A percentile compares a stretch with the other conserved stretches of the same genome.
phyloP scores from a whole-genome alignment of 2,888 invertebrate species.

The Cabera pusaria region DNA sequence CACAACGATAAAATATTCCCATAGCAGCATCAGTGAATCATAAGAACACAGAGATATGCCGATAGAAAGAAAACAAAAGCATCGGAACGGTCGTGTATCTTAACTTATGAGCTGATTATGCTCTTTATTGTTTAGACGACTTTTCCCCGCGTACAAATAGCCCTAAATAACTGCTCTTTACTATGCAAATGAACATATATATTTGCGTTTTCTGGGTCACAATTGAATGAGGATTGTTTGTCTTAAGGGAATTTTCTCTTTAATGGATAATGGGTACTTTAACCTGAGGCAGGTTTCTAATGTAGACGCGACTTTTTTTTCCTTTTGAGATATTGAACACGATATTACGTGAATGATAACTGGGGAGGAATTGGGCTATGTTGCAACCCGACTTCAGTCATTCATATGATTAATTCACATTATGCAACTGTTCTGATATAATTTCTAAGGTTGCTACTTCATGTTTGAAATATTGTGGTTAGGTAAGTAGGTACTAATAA shows the following conservation, averaged over 20 bases:
- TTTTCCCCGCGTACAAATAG: slow-evolving; percentile 62
- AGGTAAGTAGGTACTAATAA: no score
- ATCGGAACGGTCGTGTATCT: slow-evolving; percentile 23
- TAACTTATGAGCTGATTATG: slow-evolving; percentile 66
- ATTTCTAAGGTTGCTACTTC: no score
- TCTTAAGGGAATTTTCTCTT: slow-evolving; percentile 16
- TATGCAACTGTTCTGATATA: no score
- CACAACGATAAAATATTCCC: slow-evolving; percentile 11
- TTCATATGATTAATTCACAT: no score
- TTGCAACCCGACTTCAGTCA: no score
- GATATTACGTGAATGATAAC: no score
- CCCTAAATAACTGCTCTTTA: slow-evolving; percentile 53
- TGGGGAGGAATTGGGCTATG: no score
- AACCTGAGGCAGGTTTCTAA: slow-evolving; percentile 5
- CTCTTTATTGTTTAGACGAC: slow-evolving; percentile 58
- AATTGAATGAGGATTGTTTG: slow-evolving; percentile 31
- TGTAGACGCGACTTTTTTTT: no score
- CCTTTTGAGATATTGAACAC: no score
- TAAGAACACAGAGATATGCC: slow-evolving; percentile 19
- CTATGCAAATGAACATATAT: slow-evolving; percentile 62
- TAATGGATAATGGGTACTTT: slow-evolving; percentile 18
- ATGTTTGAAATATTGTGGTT: no score
- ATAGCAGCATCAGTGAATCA: slow-evolving; percentile 17
- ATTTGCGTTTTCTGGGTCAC: slow-evolving; percentile 42
- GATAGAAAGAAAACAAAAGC: slow-evolving; percentile 44